Base-by-base conservation (phyloP, 2,888 invertebrate species). In the Dryobota labecula region DNA sequence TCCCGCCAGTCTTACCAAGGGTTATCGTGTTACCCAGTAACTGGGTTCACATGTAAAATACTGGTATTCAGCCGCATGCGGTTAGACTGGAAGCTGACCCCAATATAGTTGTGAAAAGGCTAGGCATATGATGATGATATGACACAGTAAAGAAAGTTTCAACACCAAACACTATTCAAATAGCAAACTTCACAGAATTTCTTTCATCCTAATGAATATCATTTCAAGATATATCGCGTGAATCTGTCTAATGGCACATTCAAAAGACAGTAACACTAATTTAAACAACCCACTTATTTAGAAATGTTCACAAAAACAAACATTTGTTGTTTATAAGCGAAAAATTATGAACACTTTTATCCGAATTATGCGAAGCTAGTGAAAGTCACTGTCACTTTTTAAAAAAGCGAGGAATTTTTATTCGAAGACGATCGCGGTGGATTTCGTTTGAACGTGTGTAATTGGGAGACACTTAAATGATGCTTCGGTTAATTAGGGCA, bases 361-460 rank as follows among this genome's bases (percentile, higher is more conserved):
- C 47, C 51, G 63, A 60, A 66, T 58, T 60, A 72, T 82, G 82
- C 60, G 63, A 69, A 70, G 9, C n/a, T 13, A 68, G 82, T 60
- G 82, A 83, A 83, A 83, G 82, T 81, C 0, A 49, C 62, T 56
- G 62, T 73, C 58, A 62, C 73, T 84, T 78, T 58, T 58, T 38
- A 73, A 73, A 68, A 73, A 63, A 69, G 67, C 11, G 20, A 58
- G 45, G 45, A 60, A 60, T 76, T 57, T 66, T 72, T 65, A 66
- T 70, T 67, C 2, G 36, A 49, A 47, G 30, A 33, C 24, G 36
- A 53, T 53, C 47, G 43, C n/a, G 45, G 8, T 11, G 27, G 2
- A 30, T 54, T 57, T 60, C n/a, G 6, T 45, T 49, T 63, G 15
- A 38, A 58, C 45, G 27, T 38, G 41, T 64, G 47, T 57, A 11